Evolutionary conservation across 23 tunicate species (phyloP), one percentile per base, ranked within the genome.

Genomic region (Halocynthia aurantium): DNA sequence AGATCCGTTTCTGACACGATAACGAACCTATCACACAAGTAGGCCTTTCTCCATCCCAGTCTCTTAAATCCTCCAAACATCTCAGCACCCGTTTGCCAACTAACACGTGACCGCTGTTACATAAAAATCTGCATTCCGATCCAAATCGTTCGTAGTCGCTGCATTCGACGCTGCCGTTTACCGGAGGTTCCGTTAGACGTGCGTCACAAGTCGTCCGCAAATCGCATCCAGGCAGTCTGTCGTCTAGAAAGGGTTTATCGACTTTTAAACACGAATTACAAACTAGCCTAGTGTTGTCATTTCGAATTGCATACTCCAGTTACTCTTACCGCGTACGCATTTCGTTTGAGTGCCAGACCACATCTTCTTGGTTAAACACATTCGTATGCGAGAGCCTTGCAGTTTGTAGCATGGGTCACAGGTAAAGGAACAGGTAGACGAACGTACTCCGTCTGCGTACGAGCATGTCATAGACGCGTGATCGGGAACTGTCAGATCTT

Each of bases 11-110:
- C 44, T 31, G 44, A 31, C 4, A 31, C 4, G 44, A 4, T 31
- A 31, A 31, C 78, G 72, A 7, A 72, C 70, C 71, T 71, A 62
- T 53, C 10, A 74, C 63, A 75, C 86, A 83, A 19, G 53, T 52
- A 15, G 86, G 86, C 52, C 76, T 83, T 7, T 50, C 65, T 63
- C 53, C 52, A 31, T 74, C 86, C 86, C 86, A 83, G 13, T 61
- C 52, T 49, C 57, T 18, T 0, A 62, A 65, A n/a, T 63, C 58
- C 7, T 55, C 52, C 20, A 50, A 55, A 19, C 86, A 83, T 20
- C 71, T 61, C 8, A 67, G 13, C 22, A 53, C 81, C 12, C 61
- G 8, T 22, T 52, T 63, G 11, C 86, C 86, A 50, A 57, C 53
- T 49, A 75, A 20, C 44, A 40, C 50, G 60, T 75, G 75, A 7